phyloP scores from a whole-genome alignment of 2,797 vertebrate genomes.

The Pangasius sanitwongsei region DNA sequence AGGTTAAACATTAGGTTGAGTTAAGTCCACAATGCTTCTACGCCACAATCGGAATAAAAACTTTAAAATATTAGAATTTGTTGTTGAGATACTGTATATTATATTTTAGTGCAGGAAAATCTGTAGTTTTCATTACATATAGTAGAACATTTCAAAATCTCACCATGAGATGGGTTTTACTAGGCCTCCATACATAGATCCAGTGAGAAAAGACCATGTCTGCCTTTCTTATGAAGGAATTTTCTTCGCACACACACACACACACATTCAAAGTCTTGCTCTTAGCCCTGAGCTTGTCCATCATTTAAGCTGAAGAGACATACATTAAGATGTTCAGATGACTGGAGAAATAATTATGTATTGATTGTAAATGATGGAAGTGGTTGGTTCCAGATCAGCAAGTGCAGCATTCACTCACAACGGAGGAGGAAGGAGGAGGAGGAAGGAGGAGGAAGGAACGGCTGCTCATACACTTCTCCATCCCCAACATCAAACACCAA shows the following conservation, averaged over 20 bases:
- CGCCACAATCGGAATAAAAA: neutral
- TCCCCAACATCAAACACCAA: constrained; percentile 31
- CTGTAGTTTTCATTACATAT: too few relatives aligned
- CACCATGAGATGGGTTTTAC: too few relatives aligned
- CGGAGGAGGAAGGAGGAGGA: neutral
- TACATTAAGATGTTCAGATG: constrained; percentile 67
- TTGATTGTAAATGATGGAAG: constrained; percentile 76
- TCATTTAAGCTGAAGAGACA: constrained; percentile 59
- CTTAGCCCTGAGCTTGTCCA: neutral
- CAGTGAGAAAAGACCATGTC: neutral
- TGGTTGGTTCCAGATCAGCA: constrained; percentile 66
- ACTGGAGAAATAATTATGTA: constrained; percentile 71
- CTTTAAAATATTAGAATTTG: too few relatives aligned
- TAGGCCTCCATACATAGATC: too few relatives aligned
- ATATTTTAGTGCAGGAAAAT: neutral
- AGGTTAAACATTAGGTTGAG: too few relatives aligned
- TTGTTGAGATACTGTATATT: neutral
- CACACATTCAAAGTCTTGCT: neutral
- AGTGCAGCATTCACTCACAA: constrained; percentile 52
- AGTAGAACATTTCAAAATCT: too few relatives aligned
- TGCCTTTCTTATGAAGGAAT: neutral
- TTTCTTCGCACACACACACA: neutral
- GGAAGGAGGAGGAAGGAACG: neutral
- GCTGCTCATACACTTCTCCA: neutral
- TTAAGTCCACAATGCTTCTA: neutral